Conservation (phyloP, 2,797 vertebrate genomes). For the Thamnophis elegans region DNA sequence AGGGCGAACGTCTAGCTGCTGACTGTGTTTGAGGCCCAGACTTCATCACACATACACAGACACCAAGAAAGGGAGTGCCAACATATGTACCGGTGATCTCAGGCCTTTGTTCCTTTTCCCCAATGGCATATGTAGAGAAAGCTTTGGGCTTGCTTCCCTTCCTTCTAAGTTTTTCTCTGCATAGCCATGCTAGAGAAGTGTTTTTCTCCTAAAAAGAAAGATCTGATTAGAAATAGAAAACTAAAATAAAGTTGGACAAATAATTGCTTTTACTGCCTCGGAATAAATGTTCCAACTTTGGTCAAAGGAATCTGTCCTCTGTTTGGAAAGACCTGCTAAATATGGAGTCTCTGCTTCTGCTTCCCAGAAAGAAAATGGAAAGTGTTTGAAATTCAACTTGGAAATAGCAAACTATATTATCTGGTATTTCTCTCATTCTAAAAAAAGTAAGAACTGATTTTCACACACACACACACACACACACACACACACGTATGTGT, state of each 20-base stretch:
- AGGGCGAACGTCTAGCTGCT: not conserved
- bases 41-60: not conserved
- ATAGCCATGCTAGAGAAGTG: not conserved
- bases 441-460: slow-evolving; percentile 42
- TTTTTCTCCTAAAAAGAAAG: not conserved
- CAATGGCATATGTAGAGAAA: not conserved
- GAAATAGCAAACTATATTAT: slow-evolving; percentile 30
- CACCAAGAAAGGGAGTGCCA: not conserved
- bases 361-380: not conserved
- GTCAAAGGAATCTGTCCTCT: not conserved
- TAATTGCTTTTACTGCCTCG: not conserved
- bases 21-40: not conserved
- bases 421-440: not conserved
- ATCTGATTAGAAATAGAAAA: fast-evolving
- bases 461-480: too few species aligned
- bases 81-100: too few species aligned
- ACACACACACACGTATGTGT: not conserved
- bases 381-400: slow-evolving; percentile 34
- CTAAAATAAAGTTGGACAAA: not conserved
- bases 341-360: not conserved
- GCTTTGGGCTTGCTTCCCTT: not conserved
- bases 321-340: fast-evolving
- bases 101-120: not conserved
- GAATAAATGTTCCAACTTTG: not conserved
- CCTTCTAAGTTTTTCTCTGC: not conserved